These are phyloP conservation scores for Gisinianus flammeolus DNA, from an alignment of 2,888 invertebrate genomes.

Conservation along the genomic window DNA sequence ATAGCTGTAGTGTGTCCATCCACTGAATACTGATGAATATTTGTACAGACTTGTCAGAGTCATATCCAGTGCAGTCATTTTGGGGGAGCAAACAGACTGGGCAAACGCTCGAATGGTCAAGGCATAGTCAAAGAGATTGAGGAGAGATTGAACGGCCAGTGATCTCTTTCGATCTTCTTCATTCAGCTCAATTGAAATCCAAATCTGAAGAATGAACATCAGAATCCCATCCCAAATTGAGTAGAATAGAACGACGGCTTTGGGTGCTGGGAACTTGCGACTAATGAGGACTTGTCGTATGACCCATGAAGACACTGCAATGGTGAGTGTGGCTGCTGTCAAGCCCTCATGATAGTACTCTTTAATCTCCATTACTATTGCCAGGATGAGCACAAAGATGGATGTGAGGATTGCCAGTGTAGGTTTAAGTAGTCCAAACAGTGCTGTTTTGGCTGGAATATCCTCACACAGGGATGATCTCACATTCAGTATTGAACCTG, in stretches of 20 bases:
- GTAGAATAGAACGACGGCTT: conserved; percentile 20
- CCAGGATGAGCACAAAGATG: conserved; percentile 13
- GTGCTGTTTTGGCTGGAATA: conserved; percentile 49
- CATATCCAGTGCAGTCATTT: conserved; percentile 49
- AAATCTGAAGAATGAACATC: conserved; percentile 49
- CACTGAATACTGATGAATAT: conserved; percentile 5
- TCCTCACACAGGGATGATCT: conserved; percentile 53
- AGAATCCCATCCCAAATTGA: conserved; percentile 43
- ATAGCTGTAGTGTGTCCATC: conserved; percentile 15
- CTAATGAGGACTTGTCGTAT: conserved; percentile 20
- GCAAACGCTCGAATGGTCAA: conserved; percentile 53
- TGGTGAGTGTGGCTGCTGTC: neutral
- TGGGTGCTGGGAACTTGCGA: conserved; percentile 23
- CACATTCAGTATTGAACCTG: conserved; percentile 49
- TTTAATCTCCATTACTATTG: conserved; percentile 28
- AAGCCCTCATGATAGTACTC: conserved; percentile 8
- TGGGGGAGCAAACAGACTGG: conserved; percentile 46
- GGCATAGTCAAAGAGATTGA: conserved; percentile 47
- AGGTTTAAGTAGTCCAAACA: conserved; percentile 49
- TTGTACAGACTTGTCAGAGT: conserved; percentile 38
- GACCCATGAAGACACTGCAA: conserved; percentile 21
- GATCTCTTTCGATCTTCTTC: conserved; percentile 30
- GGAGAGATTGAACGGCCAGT: conserved; percentile 43
- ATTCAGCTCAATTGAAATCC: conserved; percentile 47
- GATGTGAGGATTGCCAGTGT: conserved; percentile 34